Base-by-base conservation (phyloP, 2,888 invertebrate species). In the Dendrolimus houi region DNA sequence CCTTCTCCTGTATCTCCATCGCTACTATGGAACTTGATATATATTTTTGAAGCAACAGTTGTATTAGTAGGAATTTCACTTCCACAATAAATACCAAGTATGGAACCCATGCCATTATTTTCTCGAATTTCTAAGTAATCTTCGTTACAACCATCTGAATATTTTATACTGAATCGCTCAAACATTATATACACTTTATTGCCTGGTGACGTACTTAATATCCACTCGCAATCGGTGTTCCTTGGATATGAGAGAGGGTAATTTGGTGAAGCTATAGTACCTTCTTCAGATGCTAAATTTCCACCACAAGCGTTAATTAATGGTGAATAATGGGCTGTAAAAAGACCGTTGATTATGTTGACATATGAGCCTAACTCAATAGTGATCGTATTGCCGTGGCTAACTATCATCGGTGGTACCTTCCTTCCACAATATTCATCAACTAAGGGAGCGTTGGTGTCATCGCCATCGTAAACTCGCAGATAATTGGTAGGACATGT, bases 121-220 rank as follows among this genome's bases (percentile, higher is more conserved):
- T 95, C 94, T 41, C 97, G 93, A 57, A 98, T 91, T 91, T 98
- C 98, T 47, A 98, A 81, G 78, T 95, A 98, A 79, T 98, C 98
- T 54, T 93, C 92, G 69, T 95, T 94, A 75, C 98, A 99, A 65
- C 92, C 91, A 7, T 94, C 94, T 6, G 95, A 95, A 9, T 87
- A 77, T 64, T 94, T 93, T 61, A 98, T 69, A 60, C 94, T 92
- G 69, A 98, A 93, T 8, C 87, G 81, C 65, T 92, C 91, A 74
- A 98, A 94, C 12, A 89, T 88, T 0, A 98, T 70, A 47, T 88
- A 88, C 10, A 96, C 85, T 63, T 85, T 89, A 75, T 95, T 97
- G 10, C 98, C 98, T 67, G 85, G 81, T 29, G 89, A 83, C 52
- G 88, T 84, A 42, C 65, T 73, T 57, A 87, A 64, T 52, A 69